phyloP scores from a whole-genome alignment of 2,797 vertebrate genomes.

The Pipistrellus kuhlii region DNA sequence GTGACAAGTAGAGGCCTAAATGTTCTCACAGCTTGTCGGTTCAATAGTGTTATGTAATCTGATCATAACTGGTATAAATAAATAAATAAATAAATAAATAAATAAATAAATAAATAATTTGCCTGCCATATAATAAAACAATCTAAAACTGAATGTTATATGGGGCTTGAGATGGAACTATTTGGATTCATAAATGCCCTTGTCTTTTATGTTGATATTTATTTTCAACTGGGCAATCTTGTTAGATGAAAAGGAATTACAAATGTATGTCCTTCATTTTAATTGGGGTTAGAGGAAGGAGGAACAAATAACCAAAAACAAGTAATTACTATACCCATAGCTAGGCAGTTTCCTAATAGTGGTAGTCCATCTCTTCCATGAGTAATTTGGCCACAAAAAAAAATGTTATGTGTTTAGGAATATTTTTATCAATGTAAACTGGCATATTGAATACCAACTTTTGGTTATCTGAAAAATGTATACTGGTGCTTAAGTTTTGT shows the following conservation, averaged over 20 bases:
- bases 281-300: background rate
- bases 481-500: slow-evolving; percentile 1
- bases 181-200: slow-evolving; percentile 23
- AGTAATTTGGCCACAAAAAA: slow-evolving; percentile 25
- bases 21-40: background rate
- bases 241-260: slow-evolving; percentile 11
- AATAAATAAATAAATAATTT: background rate
- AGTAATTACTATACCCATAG: background rate
- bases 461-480: slow-evolving; percentile 3
- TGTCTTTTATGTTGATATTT: background rate
- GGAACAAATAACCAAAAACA: slow-evolving; percentile 14
- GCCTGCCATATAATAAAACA: background rate
- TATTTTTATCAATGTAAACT: background rate
- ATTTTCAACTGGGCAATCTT: background rate
- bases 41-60: background rate
- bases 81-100: too few relatives aligned
- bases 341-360: background rate
- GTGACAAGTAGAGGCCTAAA: slow-evolving; percentile 2
- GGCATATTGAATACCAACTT: background rate
- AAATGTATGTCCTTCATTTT: slow-evolving; percentile 36
- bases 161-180: background rate
- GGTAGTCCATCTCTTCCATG: background rate
- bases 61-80: background rate
- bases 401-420: background rate
- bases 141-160: slow-evolving; percentile 7